phyloP scores from a whole-genome alignment of 2,888 invertebrate genomes.

The Lamellibrachia columna region DNA sequence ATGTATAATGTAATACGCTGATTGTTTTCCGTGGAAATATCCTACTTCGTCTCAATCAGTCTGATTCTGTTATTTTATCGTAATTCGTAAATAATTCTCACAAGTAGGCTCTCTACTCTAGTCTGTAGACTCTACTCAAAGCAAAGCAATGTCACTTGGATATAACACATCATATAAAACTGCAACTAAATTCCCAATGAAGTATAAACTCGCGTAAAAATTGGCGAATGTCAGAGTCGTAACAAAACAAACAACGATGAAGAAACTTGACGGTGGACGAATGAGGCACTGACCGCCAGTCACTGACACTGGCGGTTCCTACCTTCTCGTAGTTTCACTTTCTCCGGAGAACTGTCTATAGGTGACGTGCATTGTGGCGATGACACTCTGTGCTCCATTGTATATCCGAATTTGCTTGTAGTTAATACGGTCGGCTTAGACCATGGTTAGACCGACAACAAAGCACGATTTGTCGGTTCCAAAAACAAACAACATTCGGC shows the following conservation, averaged over 20 bases:
- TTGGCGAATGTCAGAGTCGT: background rate
- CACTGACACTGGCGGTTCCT: background rate
- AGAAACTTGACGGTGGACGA: background rate
- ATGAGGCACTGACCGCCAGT: background rate
- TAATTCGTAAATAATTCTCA: too few relatives aligned
- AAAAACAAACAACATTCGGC: slow-evolving; percentile 16
- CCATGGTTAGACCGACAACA: slow-evolving; percentile 12
- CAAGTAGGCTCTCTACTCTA: too few relatives aligned
- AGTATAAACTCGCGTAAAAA: background rate
- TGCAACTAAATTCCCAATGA: background rate
- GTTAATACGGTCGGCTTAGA: background rate
- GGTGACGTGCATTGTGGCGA: slow-evolving; percentile 12
- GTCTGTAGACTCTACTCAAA: background rate
- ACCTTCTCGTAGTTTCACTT: slow-evolving; percentile 16
- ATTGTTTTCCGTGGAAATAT: too few relatives aligned
- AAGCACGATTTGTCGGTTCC: slow-evolving; percentile 12
- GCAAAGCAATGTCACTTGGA: background rate
- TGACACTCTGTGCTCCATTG: slow-evolving; percentile 11
- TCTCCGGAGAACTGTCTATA: background rate
- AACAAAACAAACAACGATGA: background rate
- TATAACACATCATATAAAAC: background rate
- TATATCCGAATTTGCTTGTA: background rate
- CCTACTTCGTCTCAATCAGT: too few relatives aligned
- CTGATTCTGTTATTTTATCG: too few relatives aligned
- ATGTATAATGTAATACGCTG: too few relatives aligned